Evolutionary conservation across 1,140 invertebrate genomes (phyloP), one percentile per base, ranked within the genome.

Genomic region (Pseudobourletiella spinata): DNA sequence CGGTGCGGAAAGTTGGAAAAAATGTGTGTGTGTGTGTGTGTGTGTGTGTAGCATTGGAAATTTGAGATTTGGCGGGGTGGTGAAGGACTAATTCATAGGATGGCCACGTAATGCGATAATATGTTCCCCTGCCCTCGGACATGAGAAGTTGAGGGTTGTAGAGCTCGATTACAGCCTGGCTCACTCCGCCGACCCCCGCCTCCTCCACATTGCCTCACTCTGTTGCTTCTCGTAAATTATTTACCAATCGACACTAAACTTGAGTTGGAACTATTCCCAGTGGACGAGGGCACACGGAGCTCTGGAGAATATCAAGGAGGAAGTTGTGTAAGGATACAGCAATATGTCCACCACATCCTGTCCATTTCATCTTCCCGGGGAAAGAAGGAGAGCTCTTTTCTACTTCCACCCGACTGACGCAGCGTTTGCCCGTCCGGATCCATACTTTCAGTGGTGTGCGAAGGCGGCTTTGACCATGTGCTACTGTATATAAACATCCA

Each of bases 201-300:
- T n/a, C n/a, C n/a, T n/a, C n/a, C n/a, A n/a, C n/a, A n/a, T n/a
- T n/a, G n/a, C n/a, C n/a, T n/a, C n/a, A n/a, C n/a, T n/a, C 46
- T 48, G 46, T 48, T 30, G 28, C 51, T 55, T 6, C 51, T 6
- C 22, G 22, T 55, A 24, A 55, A 55, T 30, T 8, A 55, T 55
- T 30, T 55, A 28, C 56, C 22, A 48, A 48, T 24, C 56, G 20
- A 58, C 56, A 22, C 6, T 6, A 6, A 18, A 22, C 56, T 24
- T 29, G 28, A 20, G 6, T 22, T 6, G 32, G 24, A n/a, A 48
- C 8, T 50, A 11, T 24, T 50, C n/a, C 16, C 20, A 48, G 14
- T 20, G 22, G 35, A 39, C n/a, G n/a, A n/a, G n/a, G n/a, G 35
- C 35, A 11, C 11, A 39, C 11, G 11, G 35, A n/a, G 35, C 35